A percentile compares a stretch with the other conserved stretches of the same genome.
phyloP scores from a whole-genome alignment of 2,113 vertebrate species.

The Felis catus region DNA sequence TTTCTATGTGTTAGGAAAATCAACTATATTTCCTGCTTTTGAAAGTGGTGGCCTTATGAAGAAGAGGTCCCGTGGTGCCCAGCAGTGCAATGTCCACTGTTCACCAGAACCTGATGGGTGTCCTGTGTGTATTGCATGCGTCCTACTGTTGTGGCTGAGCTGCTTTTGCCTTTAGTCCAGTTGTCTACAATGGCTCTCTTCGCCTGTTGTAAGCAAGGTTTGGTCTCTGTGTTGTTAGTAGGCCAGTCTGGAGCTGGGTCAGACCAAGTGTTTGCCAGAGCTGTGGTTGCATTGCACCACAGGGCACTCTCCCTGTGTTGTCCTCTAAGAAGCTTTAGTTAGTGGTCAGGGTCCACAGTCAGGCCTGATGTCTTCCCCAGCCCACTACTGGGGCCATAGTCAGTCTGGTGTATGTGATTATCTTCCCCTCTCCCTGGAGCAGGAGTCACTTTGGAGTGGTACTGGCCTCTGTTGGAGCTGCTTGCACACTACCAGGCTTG shows the following conservation, averaged over 20 bases:
- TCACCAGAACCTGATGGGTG: neutral
- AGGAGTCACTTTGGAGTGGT: neutral
- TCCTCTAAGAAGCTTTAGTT: neutral
- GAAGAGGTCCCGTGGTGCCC: neutral
- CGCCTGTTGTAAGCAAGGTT: neutral
- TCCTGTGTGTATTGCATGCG: neutral
- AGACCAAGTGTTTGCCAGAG: neutral
- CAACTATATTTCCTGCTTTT: neutral
- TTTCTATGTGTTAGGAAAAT: neutral
- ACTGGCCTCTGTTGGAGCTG: neutral
- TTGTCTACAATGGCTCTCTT: neutral
- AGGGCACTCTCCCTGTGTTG: neutral
- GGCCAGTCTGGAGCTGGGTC: neutral
- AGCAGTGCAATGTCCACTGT: neutral
- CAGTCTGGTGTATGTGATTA: neutral
- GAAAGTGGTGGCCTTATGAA: neutral
- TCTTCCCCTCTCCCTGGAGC: neutral
- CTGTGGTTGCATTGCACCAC: neutral
- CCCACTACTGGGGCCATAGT: neutral
- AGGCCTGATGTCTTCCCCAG: neutral
- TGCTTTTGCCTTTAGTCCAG: neutral
- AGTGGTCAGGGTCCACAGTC: neutral
- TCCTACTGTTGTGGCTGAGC: neutral
- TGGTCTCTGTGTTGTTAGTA: neutral
- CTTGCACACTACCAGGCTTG: neutral